Percentiles rank a stretch among this genome's conserved stretches.
Evolutionary conservation across 2,113 vertebrate genomes (phyloP).

Genomic region (Psilopogon haemacephalus): DNA sequence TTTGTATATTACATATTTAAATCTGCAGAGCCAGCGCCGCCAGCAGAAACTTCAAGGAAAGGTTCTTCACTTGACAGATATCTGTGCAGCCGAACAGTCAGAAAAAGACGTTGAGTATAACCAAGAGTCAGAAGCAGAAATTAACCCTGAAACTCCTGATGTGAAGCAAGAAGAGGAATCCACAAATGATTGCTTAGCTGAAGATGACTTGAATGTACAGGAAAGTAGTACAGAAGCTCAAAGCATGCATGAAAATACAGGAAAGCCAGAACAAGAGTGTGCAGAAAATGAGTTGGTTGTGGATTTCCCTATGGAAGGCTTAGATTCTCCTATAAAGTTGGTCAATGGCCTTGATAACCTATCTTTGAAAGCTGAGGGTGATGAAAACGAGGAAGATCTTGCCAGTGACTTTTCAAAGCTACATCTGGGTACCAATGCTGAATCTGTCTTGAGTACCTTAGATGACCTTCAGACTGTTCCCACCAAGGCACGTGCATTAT

Average conservation of each 20-base stretch:
- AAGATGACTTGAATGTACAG: conserved; percentile 23
- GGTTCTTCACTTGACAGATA: conserved; percentile 63
- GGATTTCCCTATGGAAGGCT: background rate
- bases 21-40: conserved; percentile 83
- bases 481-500: conserved; percentile 74
- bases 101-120: conserved; percentile 11
- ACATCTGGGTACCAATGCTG: conserved; percentile 68
- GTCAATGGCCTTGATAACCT: conserved; percentile 45
- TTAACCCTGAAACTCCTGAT: conserved; percentile 1
- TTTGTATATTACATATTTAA: background rate
- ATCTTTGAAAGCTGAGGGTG: conserved; percentile 29
- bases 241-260: conserved; percentile 21
- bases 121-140: conserved; percentile 54
- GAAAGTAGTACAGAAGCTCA: conserved; percentile 9
- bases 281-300: background rate
- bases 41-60: conserved; percentile 87
- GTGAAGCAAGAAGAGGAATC: conserved; percentile 45
- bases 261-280: background rate
- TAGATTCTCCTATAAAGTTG: background rate
- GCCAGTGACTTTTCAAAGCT: conserved; percentile 75
- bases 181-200: background rate
- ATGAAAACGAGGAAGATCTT: conserved; percentile 62
- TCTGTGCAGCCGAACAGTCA: conserved; percentile 6
- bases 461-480: conserved; percentile 49
- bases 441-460: conserved; percentile 54